Base-by-base conservation (phyloP, 2,888 invertebrate species). In the Punctoribates punctum region DNA sequence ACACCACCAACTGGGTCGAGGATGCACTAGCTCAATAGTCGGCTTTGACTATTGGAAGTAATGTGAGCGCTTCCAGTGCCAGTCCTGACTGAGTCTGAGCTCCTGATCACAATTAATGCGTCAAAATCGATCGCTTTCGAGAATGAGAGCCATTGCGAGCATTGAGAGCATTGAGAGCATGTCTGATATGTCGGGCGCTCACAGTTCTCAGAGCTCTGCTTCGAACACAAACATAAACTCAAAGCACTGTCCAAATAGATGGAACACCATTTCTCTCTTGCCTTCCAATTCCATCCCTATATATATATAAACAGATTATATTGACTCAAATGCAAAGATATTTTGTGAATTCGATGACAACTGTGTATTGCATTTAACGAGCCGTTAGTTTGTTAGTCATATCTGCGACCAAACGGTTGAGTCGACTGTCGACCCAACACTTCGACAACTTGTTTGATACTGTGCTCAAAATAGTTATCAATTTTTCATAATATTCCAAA, bases 91-190 rank as follows among this genome's bases (percentile, higher is more conserved):
- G 65, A 67, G 75, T 46, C 67, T 75, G 70, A 60, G 75, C 75
- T 72, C 46, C 27, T 42, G 51, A 73, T 70, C 70, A 73, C 72
- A 73, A 75, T 73, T 70, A 70, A 75, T 75, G 75, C 75, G 75
- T 73, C 75, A 65, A 75, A 46, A 70, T 73, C 75, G 72, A 65
- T 67, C 46, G 75, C 1, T 48, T 48, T 27, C 20, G 17, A 27
- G 15, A 67, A 51, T 60, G 46, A n/a, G 62, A 60, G 75, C 73
- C 46, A 57, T 65, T 62, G 57, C 23, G 72, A 48, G 57, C 23
- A 27, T 23, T 29, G 27, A 70, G 20, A 74, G 20, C 48, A 62
- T 29, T 27, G 34, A 34, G 75, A 73, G 72, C 60, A 72, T 73
- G 75, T 60, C 72, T 60, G 51, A 29, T 27, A 73, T 67, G 65